A percentile compares a stretch with the other conserved stretches of the same genome.
Evolutionary conservation across 2,888 invertebrate species (phyloP).

Genomic region (Conops quadrifasciatus): DNA sequence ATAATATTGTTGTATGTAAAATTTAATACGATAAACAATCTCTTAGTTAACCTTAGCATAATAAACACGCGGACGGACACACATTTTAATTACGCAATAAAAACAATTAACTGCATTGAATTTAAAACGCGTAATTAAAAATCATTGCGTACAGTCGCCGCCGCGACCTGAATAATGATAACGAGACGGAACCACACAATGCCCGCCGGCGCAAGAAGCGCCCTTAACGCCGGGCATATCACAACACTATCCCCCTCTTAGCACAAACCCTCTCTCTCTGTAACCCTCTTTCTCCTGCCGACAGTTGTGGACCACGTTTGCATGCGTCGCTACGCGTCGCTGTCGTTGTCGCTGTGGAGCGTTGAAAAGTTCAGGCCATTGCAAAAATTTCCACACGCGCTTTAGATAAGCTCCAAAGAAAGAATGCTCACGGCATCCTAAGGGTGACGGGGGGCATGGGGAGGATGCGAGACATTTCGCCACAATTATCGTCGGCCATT

Average conservation of each 20-base stretch:
- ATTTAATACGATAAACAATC: conserved; percentile 34
- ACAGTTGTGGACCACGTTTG: too few relatives aligned
- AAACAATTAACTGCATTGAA: conserved; percentile 42
- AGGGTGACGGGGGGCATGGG: background rate
- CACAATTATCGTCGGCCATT: too few relatives aligned
- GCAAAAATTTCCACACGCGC: background rate
- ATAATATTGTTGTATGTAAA: conserved; percentile 21
- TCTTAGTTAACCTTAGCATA: conserved; percentile 34
- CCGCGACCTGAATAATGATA: conserved; percentile 6
- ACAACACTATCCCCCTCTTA: too few relatives aligned
- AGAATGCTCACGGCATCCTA: background rate
- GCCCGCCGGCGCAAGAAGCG: too few relatives aligned
- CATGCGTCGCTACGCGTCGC: too few relatives aligned
- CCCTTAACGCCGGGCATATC: background rate
- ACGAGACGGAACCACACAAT: background rate
- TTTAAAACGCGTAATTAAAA: conserved; percentile 30
- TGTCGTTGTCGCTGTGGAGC: too few relatives aligned
- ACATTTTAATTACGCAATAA: conserved; percentile 42
- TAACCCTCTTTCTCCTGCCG: too few relatives aligned
- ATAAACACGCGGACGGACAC: conserved; percentile 27
- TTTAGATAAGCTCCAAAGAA: background rate
- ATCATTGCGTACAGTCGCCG: conserved; percentile 17
- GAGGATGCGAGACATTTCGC: too few relatives aligned
- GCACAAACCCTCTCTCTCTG: too few relatives aligned
- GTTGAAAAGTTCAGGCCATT: background rate